Percentiles rank a stretch among this genome's conserved stretches.
phyloP scores from a whole-genome alignment of 2,113 vertebrate genomes.

The Archocentrus centrarchus region DNA sequence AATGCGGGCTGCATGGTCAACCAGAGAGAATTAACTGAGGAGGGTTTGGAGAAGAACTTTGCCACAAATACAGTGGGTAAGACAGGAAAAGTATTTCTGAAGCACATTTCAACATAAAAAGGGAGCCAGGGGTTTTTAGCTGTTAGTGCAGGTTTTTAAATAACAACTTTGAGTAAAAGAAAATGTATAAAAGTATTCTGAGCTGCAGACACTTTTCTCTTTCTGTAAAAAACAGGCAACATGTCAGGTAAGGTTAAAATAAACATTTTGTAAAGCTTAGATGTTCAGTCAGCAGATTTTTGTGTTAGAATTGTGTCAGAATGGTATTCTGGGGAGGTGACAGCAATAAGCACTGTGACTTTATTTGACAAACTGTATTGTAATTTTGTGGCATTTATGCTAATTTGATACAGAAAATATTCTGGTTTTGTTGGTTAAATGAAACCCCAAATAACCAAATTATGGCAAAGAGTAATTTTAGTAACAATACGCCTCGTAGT shows the following conservation, averaged over 20 bases:
- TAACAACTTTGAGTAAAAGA: neutral
- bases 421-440: too few relatives aligned
- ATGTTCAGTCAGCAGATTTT: too few relatives aligned
- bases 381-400: neutral
- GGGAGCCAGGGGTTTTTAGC: neutral
- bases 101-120: neutral
- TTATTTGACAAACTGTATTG: neutral
- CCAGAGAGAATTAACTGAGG: constrained; percentile 85
- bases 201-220: neutral
- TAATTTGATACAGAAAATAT: neutral
- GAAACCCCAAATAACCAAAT: neutral
- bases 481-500: too few relatives aligned
- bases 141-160: neutral
- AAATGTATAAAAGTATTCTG: too few relatives aligned
- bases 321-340: too few relatives aligned
- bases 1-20: constrained; percentile 89
- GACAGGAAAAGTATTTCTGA: neutral
- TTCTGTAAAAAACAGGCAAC: neutral
- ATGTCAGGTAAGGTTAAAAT: neutral
- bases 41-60: constrained; percentile 89
- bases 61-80: constrained; percentile 88
- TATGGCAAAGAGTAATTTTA: neutral
- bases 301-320: too few relatives aligned
- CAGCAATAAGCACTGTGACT: neutral
- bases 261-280: neutral